Conservation (phyloP, 2,797 vertebrate genomes). For the Picus viridis region DNA sequence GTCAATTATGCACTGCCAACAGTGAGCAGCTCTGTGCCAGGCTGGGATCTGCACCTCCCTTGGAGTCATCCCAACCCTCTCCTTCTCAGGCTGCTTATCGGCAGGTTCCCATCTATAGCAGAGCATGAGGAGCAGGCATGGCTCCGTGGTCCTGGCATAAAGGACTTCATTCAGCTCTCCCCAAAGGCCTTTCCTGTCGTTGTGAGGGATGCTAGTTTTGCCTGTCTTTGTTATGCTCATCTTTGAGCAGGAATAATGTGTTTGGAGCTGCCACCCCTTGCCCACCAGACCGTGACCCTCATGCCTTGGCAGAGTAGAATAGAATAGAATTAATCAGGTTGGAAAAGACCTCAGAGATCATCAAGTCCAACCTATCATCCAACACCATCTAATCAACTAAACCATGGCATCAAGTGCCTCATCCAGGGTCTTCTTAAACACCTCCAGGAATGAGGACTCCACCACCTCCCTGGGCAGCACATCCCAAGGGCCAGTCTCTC, state of each 20-base stretch:
- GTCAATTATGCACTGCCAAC: constrained; percentile 49
- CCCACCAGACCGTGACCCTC: fast-evolving
- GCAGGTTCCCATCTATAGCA: neutral
- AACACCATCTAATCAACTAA: too few species aligned
- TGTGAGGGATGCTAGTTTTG: neutral
- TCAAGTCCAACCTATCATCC: too few species aligned
- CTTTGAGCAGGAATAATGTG: neutral
- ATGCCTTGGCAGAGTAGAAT: neutral
- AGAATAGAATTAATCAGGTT: too few species aligned
- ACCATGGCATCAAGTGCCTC: too few species aligned
- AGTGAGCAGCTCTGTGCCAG: neutral
- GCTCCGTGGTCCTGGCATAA: fast-evolving
- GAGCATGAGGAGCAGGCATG: neutral
- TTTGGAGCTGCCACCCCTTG: neutral
- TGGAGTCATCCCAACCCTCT: neutral
- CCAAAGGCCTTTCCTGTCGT: neutral
- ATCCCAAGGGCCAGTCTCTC: too few species aligned
- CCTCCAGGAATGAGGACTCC: too few species aligned
- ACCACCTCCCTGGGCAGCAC: too few species aligned
- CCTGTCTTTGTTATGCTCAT: neutral
- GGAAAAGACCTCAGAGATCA: too few species aligned
- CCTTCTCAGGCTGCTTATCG: neutral
- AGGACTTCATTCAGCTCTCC: neutral
- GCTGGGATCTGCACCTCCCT: constrained; percentile 21
- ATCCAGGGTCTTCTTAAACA: too few species aligned